These are phyloP conservation scores for Pasiphila rectangulata DNA, from an alignment of 2,888 invertebrate genomes.

Conservation along the genomic window DNA sequence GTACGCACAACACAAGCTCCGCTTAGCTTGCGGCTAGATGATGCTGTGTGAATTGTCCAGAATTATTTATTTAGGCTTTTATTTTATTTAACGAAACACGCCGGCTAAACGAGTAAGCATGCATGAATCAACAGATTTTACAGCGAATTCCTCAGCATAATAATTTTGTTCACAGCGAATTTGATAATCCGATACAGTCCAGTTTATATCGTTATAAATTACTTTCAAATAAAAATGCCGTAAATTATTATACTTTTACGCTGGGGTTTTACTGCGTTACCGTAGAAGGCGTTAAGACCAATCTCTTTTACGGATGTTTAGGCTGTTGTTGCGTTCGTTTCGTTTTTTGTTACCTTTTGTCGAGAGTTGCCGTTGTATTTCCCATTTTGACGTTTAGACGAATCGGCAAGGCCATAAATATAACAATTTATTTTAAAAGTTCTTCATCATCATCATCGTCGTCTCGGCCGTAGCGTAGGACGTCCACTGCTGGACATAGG, in stretches of 20 bases:
- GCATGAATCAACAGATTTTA: neutral
- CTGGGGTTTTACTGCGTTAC: conserved; percentile 14
- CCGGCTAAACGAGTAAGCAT: too few species aligned
- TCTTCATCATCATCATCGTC: too few species aligned
- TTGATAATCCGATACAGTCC: conserved; percentile 6
- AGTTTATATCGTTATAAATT: conserved; percentile 7
- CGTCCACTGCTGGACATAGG: too few species aligned
- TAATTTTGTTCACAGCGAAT: conserved; percentile 2
- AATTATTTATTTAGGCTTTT: too few species aligned
- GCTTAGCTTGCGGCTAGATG: too few species aligned
- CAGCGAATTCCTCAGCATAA: conserved; percentile 4
- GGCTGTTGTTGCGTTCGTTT: conserved; percentile 17
- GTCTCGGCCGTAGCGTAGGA: too few species aligned
- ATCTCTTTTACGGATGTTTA: conserved; percentile 27
- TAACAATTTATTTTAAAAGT: too few species aligned
- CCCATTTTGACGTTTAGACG: too few species aligned
- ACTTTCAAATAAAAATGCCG: conserved; percentile 8
- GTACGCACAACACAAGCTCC: too few species aligned
- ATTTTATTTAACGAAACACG: too few species aligned
- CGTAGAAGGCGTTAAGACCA: conserved; percentile 17
- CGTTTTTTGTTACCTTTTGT: conserved; percentile 28
- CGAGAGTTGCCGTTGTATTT: conserved; percentile 8
- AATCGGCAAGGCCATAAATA: too few species aligned
- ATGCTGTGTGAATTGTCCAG: too few species aligned
- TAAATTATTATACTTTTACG: conserved; percentile 18